phyloP scores from a whole-genome alignment of 2,888 invertebrate genomes.

The Anticlea derivata region DNA sequence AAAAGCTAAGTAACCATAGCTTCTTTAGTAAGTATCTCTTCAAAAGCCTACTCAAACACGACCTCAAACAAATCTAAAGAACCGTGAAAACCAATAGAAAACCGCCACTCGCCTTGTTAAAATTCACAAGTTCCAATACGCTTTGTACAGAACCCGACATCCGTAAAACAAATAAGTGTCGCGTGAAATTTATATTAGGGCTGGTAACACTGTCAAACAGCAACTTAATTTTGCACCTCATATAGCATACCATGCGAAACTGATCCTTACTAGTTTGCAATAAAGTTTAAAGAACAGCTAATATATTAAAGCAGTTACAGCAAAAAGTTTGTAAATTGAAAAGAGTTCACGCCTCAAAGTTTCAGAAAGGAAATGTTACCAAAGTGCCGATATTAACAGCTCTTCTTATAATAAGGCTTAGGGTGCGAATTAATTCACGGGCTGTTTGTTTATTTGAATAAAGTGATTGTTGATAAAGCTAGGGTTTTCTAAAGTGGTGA shows the following conservation, averaged over 20 bases:
- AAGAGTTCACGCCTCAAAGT: constrained; percentile 63
- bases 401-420: constrained; percentile 47
- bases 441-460: constrained; percentile 50
- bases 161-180: constrained; percentile 74
- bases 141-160: constrained; percentile 56
- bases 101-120: constrained; percentile 67
- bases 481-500: neutral
- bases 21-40: constrained; percentile 31
- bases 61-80: constrained; percentile 51
- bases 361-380: constrained; percentile 50
- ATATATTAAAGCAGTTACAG: neutral
- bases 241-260: constrained; percentile 1
- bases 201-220: constrained; percentile 52
- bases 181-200: constrained; percentile 71
- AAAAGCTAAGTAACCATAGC: constrained; percentile 26
- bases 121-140: constrained; percentile 64
- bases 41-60: constrained; percentile 27
- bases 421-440: constrained; percentile 63
- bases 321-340: constrained; percentile 19
- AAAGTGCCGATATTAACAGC: constrained; percentile 66
- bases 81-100: constrained; percentile 57
- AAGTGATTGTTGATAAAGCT: constrained; percentile 52
- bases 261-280: constrained; percentile 7
- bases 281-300: constrained; percentile 16
- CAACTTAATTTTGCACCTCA: constrained; percentile 15